phyloP scores from a whole-genome alignment of 2,113 vertebrate genomes.

The Gambusia holbrooki region DNA sequence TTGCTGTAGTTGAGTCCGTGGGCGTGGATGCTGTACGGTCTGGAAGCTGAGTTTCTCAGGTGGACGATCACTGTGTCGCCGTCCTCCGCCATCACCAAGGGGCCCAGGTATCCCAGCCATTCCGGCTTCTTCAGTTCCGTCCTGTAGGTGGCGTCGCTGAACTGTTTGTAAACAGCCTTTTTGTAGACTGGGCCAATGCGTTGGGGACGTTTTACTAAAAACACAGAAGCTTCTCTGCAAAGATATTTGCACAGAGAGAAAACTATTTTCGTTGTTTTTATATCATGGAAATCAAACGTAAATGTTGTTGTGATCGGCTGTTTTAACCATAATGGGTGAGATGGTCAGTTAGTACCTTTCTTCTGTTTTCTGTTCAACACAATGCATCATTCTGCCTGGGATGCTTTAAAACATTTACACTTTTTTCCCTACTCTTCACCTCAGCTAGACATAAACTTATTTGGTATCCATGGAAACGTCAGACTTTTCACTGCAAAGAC shows the following conservation, averaged over 20 bases:
- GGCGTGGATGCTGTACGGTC: conserved; percentile 83
- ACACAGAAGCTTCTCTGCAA: conserved; percentile 63
- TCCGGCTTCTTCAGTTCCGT: conserved; percentile 81
- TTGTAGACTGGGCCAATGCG: conserved; percentile 80
- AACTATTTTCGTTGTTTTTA: background rate
- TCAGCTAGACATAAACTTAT: too few species aligned
- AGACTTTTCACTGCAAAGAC: too few species aligned
- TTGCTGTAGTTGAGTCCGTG: conserved; percentile 84
- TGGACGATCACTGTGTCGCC: conserved; percentile 85
- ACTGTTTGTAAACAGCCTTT: conserved; percentile 90
- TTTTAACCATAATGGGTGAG: background rate
- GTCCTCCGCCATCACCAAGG: conserved; percentile 86
- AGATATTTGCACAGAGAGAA: background rate
- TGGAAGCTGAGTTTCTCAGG: conserved; percentile 85
- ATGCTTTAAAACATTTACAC: too few species aligned
- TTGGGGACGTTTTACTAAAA: conserved; percentile 57
- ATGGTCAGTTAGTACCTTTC: background rate
- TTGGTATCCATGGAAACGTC: too few species aligned
- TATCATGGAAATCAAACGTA: too few species aligned
- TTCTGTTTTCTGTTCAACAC: background rate
- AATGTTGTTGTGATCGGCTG: background rate
- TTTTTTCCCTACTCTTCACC: too few species aligned
- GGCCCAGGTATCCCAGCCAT: conserved; percentile 91
- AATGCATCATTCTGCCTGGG: background rate
- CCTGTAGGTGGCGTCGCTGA: conserved; percentile 81